Evolutionary conservation across 2,113 vertebrate species (phyloP).

Genomic region (Spermophilus dauricus): DNA sequence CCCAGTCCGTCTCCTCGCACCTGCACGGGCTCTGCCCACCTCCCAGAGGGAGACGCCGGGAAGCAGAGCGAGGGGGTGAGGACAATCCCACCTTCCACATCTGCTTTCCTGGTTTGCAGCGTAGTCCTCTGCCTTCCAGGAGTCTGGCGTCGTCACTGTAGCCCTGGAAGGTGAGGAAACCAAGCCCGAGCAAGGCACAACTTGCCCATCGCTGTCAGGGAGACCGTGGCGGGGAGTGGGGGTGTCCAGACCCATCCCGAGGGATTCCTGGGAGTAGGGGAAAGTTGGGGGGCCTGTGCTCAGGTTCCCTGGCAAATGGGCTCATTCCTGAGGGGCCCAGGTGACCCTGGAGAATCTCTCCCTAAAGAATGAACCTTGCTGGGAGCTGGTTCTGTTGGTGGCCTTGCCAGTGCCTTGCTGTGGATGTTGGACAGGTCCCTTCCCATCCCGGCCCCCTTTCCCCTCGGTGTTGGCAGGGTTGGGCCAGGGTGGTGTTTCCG

Average conservation of each 20-base stretch:
- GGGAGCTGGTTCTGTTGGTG: background rate
- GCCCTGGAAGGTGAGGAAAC: background rate
- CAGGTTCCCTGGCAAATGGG: background rate
- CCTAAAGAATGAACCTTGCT: background rate
- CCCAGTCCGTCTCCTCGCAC: background rate
- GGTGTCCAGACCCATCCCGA: background rate
- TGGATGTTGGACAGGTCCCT: background rate
- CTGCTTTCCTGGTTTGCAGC: background rate
- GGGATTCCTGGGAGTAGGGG: background rate
- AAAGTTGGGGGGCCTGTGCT: background rate
- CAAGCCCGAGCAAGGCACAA: background rate
- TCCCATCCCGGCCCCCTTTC: background rate
- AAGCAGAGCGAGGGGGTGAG: background rate
- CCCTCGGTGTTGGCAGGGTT: background rate
- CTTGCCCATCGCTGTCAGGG: background rate
- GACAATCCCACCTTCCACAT: rapidly evolving
- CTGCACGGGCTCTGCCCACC: background rate
- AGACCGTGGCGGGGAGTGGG: background rate
- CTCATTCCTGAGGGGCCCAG: too few relatives aligned
- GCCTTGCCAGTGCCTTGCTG: background rate
- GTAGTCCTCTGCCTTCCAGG: background rate
- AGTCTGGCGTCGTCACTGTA: background rate
- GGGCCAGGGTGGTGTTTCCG: background rate
- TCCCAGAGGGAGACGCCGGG: background rate
- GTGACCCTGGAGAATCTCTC: background rate